Conservation (phyloP, 1,140 invertebrate genomes). For the Hylyphantes graminicola region DNA sequence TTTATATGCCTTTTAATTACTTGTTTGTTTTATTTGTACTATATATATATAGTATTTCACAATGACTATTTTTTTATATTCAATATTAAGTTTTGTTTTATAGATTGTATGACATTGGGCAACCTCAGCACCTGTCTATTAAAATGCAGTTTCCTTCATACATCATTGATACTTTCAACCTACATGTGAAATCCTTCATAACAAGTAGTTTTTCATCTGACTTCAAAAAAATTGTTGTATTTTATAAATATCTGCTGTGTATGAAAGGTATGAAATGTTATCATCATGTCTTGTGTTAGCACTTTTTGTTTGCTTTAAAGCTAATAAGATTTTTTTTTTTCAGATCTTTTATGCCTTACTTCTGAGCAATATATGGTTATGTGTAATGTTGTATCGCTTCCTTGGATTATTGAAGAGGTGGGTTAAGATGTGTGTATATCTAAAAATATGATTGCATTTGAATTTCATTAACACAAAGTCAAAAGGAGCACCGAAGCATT, state of each 20-base stretch:
- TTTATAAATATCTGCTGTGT: slow-evolving; percentile 12
- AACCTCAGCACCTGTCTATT: no score
- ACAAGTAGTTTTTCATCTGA: not conserved
- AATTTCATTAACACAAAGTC: no score
- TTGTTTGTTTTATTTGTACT: no score
- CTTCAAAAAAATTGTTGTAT: slow-evolving; percentile 14
- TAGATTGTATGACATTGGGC: slow-evolving; percentile 3
- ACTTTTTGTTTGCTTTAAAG: not conserved
- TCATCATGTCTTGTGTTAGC: not conserved
- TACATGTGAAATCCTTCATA: not conserved
- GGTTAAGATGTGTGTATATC: not conserved
- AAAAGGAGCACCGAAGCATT: no score
- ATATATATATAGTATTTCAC: not conserved
- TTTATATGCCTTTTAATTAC: no score
- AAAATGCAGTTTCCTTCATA: not conserved
- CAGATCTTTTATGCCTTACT: slow-evolving; percentile 4
- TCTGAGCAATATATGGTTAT: slow-evolving; percentile 22
- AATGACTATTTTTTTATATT: not conserved
- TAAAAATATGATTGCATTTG: no score
- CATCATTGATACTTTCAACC: slow-evolving; percentile 6
- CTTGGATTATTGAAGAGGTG: slow-evolving; percentile 23
- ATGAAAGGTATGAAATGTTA: not conserved
- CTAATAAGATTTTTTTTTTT: not conserved
- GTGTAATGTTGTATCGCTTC: slow-evolving; percentile 41
- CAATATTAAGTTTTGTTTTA: not conserved